Percentiles rank a stretch among this genome's conserved stretches.
phyloP scores from a whole-genome alignment of 1,140 invertebrate genomes.

The Psix sp. region DNA sequence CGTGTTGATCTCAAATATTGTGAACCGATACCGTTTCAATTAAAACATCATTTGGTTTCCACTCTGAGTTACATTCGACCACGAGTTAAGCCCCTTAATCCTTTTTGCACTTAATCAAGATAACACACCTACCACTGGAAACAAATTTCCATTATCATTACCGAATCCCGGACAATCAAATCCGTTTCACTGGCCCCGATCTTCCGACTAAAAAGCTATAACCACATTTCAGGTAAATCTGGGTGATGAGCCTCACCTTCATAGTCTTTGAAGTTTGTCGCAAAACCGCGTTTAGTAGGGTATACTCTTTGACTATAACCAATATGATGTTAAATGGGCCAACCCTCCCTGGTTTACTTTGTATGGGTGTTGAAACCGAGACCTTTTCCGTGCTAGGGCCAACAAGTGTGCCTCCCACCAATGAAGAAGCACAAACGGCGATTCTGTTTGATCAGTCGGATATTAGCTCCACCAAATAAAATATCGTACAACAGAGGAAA shows the following conservation, averaged over 20 bases:
- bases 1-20: no score
- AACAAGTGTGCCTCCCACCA: constrained; percentile 17
- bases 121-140: constrained; percentile 1
- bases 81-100: constrained; percentile 1
- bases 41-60: constrained; percentile 3
- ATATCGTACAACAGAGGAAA: background rate
- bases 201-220: constrained; percentile 14
- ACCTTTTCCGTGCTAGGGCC: constrained; percentile 17
- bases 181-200: background rate
- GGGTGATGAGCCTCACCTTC: constrained; percentile 11
- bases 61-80: background rate
- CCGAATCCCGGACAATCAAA: constrained; percentile 1
- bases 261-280: constrained; percentile 17
- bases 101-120: constrained; percentile 7
- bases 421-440: constrained; percentile 22
- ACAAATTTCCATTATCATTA: constrained; percentile 12
- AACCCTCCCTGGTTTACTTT: constrained; percentile 34
- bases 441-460: constrained; percentile 7
- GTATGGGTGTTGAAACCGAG: constrained; percentile 7
- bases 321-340: constrained; percentile 36
- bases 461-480: background rate
- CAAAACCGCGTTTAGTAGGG: constrained; percentile 14
- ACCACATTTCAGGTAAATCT: constrained; percentile 26
- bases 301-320: constrained; percentile 22
- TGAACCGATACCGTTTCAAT: constrained; percentile 1